Conservation (phyloP, 2,797 vertebrate genomes). For the Hippoglossus hippoglossus region DNA sequence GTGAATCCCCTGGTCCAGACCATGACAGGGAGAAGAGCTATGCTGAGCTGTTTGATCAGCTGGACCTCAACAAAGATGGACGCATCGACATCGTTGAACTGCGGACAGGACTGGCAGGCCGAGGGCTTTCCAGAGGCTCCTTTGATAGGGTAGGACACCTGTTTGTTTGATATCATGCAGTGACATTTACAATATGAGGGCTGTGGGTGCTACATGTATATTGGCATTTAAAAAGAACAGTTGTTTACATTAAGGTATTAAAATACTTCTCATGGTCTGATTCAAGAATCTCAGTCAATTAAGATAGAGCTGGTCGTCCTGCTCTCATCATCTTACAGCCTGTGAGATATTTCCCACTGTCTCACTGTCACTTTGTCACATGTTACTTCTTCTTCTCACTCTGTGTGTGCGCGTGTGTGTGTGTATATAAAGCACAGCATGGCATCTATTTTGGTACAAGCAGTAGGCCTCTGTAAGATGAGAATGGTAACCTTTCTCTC, state of each 20-base stretch:
- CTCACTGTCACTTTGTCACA: background rate
- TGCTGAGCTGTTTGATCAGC: conserved; percentile 87
- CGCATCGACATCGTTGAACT: conserved; percentile 89
- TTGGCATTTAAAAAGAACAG: too few relatives aligned
- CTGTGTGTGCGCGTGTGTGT: conserved; percentile 9
- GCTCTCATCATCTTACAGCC: background rate
- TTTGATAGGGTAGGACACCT: conserved; percentile 82
- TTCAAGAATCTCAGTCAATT: too few relatives aligned
- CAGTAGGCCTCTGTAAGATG: conserved; percentile 67
- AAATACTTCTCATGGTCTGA: too few relatives aligned
- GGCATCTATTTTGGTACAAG: conserved; percentile 74
- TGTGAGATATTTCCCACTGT: background rate
- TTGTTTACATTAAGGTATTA: too few relatives aligned
- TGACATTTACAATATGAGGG: background rate
- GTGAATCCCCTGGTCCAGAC: conserved; percentile 53
- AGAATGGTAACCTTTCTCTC: conserved; percentile 73
- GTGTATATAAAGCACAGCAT: conserved; percentile 40
- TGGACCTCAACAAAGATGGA: conserved; percentile 92
- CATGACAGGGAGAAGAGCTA: conserved; percentile 82
- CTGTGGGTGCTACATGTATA: background rate
- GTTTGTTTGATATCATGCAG: background rate
- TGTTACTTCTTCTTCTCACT: background rate
- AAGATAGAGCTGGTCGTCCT: too few relatives aligned
- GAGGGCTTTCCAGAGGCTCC: conserved; percentile 78
- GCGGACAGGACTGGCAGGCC: conserved; percentile 84